These are phyloP conservation scores for Sebastes jordani DNA, from an alignment of 2,797 vertebrate genomes.

Conservation along the genomic window DNA sequence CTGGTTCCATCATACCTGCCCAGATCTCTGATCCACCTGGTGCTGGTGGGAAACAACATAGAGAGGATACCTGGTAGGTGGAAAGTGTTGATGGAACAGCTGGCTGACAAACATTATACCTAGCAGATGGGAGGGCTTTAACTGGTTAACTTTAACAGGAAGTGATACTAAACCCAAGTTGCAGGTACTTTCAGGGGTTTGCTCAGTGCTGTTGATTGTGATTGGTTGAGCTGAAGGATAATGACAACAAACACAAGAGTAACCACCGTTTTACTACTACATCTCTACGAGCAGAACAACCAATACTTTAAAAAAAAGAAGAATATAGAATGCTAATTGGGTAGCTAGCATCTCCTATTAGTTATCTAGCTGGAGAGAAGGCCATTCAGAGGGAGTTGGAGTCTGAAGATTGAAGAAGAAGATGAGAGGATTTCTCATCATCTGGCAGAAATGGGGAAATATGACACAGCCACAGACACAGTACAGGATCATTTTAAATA, in stretches of 20 bases:
- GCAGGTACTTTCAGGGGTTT: background rate
- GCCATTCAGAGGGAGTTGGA: rapidly evolving
- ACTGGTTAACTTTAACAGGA: background rate
- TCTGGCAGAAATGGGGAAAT: background rate
- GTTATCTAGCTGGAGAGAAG: background rate
- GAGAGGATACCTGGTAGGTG: constrained; percentile 89
- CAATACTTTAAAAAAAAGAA: background rate
- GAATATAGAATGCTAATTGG: background rate
- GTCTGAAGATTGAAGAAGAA: background rate
- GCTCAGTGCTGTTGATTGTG: background rate
- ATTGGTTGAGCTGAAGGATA: background rate
- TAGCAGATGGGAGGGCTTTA: background rate
- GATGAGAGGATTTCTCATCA: background rate
- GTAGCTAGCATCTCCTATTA: background rate
- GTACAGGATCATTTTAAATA: background rate
- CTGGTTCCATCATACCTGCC: constrained; percentile 96
- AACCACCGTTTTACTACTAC: background rate
- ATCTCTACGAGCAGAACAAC: background rate
- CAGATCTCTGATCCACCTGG: constrained; percentile 90
- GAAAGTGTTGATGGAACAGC: background rate
- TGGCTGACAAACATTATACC: background rate
- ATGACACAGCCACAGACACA: background rate
- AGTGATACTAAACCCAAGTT: background rate
- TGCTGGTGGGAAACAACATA: constrained; percentile 93
- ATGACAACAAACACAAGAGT: background rate